These are phyloP conservation scores for Lepeophtheirus salmonis DNA, from an alignment of 1,140 invertebrate species.

Conservation along the genomic window DNA sequence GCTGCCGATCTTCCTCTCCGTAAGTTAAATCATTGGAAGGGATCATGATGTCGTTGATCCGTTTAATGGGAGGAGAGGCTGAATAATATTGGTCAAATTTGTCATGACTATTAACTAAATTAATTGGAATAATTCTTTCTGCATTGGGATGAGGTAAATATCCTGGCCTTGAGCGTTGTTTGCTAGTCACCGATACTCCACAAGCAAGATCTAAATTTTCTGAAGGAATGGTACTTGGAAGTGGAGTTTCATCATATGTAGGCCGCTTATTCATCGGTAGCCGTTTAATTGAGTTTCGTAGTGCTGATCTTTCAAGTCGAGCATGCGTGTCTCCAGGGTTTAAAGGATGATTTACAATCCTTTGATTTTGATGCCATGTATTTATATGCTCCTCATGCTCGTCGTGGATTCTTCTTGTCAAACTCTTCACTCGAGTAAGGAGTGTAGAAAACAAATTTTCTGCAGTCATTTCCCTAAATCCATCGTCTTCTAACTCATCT, in stretches of 20 bases:
- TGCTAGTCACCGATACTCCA: constrained; percentile 16
- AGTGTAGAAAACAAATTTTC: constrained; percentile 73
- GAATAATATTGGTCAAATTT: background rate
- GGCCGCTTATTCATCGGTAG: background rate
- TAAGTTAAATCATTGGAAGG: background rate
- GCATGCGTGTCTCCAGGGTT: constrained; percentile 17
- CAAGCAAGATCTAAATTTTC: background rate
- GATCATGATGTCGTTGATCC: background rate
- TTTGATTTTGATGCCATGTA: constrained; percentile 2
- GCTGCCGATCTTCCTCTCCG: background rate
- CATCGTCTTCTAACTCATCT: constrained; percentile 33
- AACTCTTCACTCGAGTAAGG: constrained; percentile 55
- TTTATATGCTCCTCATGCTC: constrained; percentile 29
- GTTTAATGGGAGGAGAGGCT: background rate
- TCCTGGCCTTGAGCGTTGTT: constrained; percentile 13
- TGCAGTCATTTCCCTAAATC: constrained; percentile 68
- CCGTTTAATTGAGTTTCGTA: constrained; percentile 16
- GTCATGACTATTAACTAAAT: background rate
- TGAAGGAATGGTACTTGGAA: background rate
- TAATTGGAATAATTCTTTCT: constrained; percentile 8
- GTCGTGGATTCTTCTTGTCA: constrained; percentile 61
- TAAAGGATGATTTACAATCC: background rate
- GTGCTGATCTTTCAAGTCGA: constrained; percentile 15
- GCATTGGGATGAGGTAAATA: constrained; percentile 14
- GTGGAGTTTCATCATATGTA: background rate